Evolutionary conservation across 2,888 invertebrate species (phyloP).

Genomic region (Eurytoma adleriae): DNA sequence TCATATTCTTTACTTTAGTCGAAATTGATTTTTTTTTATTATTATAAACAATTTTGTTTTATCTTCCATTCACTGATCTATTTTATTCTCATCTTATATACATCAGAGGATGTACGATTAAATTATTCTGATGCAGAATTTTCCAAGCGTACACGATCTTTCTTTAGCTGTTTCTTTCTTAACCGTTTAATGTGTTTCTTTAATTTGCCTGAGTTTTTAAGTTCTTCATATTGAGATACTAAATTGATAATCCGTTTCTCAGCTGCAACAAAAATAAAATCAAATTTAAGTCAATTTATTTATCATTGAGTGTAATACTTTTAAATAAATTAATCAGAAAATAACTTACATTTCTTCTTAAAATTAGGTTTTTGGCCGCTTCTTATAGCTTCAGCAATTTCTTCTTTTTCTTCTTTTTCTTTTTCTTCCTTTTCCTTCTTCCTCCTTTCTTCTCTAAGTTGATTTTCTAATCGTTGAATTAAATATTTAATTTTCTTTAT

Average conservation of each 20-base stretch:
- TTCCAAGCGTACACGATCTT: constrained; percentile 65
- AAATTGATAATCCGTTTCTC: constrained; percentile 86
- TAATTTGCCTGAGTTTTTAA: constrained; percentile 87
- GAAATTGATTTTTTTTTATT: too few relatives aligned
- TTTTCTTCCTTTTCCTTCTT: constrained; percentile 79
- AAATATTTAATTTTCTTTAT: constrained; percentile 83
- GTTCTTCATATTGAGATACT: constrained; percentile 87
- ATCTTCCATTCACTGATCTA: constrained; percentile 7
- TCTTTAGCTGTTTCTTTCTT: constrained; percentile 83
- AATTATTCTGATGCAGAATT: constrained; percentile 48
- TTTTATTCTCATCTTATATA: constrained; percentile 14
- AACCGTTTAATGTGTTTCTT: constrained; percentile 89
- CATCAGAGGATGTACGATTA: not conserved
- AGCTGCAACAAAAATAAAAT: constrained; percentile 79
- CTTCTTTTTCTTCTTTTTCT: constrained; percentile 78
- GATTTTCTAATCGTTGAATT: constrained; percentile 87
- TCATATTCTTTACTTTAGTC: too few relatives aligned
- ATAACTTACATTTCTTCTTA: constrained; percentile 83
- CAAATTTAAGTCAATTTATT: not conserved
- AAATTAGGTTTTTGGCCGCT: constrained; percentile 86
- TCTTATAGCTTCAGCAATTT: constrained; percentile 79
- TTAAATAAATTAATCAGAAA: constrained; percentile 16
- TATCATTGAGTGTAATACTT: not conserved
- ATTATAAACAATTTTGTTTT: not conserved
- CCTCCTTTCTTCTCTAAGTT: constrained; percentile 82